Conservation (phyloP, 2,113 vertebrate species). For the Seriola dumerili region DNA sequence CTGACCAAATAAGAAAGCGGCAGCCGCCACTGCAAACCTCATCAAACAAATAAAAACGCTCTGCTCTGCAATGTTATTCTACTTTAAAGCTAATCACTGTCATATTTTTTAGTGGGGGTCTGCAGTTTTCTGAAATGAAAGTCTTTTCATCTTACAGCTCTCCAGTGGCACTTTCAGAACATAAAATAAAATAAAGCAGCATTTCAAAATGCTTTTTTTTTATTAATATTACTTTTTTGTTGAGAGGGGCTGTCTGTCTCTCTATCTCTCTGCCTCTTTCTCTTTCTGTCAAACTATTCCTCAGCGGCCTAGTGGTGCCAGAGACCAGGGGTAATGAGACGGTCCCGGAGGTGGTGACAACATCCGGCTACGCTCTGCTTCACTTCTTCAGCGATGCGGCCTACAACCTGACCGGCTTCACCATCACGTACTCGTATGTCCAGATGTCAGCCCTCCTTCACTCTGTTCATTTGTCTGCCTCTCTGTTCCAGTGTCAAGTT, state of each 20-base stretch:
- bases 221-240: slow-evolving; percentile 3
- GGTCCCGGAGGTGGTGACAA: slow-evolving; percentile 94
- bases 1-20: background rate
- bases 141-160: slow-evolving; percentile 22
- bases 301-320: slow-evolving; percentile 94
- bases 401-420: slow-evolving; percentile 96
- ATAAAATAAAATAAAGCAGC: background rate
- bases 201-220: slow-evolving; percentile 10
- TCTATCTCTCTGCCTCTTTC: slow-evolving; percentile 1
- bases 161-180: slow-evolving; percentile 18
- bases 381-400: slow-evolving; percentile 98
- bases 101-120: background rate
- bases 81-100: slow-evolving; percentile 40
- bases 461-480: too few relatives aligned
- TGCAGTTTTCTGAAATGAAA: slow-evolving; percentile 8
- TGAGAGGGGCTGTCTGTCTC: background rate
- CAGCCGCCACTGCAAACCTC: background rate
- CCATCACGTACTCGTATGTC: slow-evolving; percentile 95
- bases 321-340: slow-evolving; percentile 92
- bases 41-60: slow-evolving; percentile 14
- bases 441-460: rapidly evolving
- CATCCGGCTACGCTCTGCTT: slow-evolving; percentile 94
- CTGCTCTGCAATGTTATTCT: slow-evolving; percentile 6
- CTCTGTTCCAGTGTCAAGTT: background rate
- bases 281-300: slow-evolving; percentile 4